Percentiles rank a stretch among this genome's conserved stretches.
phyloP scores from a whole-genome alignment of 2,113 vertebrate species.

The Ginglymostoma cirratum region DNA sequence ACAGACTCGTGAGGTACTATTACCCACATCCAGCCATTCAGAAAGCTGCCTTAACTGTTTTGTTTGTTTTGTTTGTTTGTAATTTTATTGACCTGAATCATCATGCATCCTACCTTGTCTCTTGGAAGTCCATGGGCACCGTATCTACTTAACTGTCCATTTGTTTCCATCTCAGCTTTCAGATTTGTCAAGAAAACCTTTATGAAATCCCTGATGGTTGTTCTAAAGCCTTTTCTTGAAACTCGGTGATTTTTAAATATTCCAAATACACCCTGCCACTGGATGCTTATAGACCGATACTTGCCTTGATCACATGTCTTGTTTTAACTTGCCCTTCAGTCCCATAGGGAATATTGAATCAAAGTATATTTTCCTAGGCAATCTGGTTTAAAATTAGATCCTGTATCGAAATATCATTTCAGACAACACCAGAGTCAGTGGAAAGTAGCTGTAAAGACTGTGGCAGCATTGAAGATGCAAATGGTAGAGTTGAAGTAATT shows the following conservation, averaged over 20 bases:
- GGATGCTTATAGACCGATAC: not conserved
- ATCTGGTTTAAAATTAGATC: not conserved
- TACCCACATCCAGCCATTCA: not conserved
- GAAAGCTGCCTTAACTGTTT: not conserved
- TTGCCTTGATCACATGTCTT: not conserved
- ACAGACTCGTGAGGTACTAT: not conserved
- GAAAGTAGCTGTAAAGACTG: conserved; percentile 77
- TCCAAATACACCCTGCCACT: not conserved
- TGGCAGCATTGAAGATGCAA: conserved; percentile 61
- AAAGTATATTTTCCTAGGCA: not conserved
- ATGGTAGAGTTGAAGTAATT: conserved; percentile 64
- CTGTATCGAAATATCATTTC: conserved; percentile 35
- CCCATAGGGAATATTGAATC: not conserved
- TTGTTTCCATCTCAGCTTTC: not conserved
- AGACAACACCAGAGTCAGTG: conserved; percentile 70
- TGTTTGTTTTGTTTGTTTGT: not conserved
- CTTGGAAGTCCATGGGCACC: not conserved
- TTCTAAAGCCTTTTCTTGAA: not conserved
- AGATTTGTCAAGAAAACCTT: not conserved
- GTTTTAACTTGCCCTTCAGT: not conserved
- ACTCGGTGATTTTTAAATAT: not conserved
- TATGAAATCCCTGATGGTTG: not conserved
- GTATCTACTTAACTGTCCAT: not conserved
- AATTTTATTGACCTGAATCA: not conserved
- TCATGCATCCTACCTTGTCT: not conserved